phyloP scores from a whole-genome alignment of 2,797 vertebrate genomes.

The Silurus lanzhouensis region DNA sequence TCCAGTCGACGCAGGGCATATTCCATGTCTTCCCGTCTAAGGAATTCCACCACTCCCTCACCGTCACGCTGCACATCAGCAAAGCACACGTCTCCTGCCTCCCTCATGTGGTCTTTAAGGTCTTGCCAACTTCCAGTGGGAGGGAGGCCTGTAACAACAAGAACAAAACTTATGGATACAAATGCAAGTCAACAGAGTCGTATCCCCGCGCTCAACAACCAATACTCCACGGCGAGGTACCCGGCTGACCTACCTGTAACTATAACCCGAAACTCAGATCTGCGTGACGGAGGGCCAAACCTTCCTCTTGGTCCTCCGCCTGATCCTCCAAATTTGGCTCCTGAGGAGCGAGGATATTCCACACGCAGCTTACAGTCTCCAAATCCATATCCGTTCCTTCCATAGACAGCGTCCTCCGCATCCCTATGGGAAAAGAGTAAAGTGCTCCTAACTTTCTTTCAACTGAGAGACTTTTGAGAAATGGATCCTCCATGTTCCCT shows the following conservation, averaged over 20 bases:
- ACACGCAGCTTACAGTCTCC: slow-evolving; percentile 89
- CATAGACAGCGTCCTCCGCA: slow-evolving; percentile 86
- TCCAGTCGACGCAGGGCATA: slow-evolving; percentile 83
- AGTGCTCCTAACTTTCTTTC: slow-evolving; percentile 74
- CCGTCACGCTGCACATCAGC: slow-evolving; percentile 85
- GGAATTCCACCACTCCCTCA: slow-evolving; percentile 85
- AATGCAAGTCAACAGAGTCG: neutral
- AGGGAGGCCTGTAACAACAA: slow-evolving; percentile 73
- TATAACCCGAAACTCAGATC: slow-evolving; percentile 92
- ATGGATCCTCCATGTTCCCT: slow-evolving; percentile 56
- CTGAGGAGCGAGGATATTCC: slow-evolving; percentile 86
- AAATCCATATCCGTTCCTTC: slow-evolving; percentile 87
- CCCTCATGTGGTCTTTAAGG: slow-evolving; percentile 87
- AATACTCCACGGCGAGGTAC: neutral
- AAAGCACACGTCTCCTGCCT: slow-evolving; percentile 86
- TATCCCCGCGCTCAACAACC: neutral
- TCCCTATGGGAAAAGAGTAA: slow-evolving; percentile 83
- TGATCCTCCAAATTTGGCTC: slow-evolving; percentile 77
- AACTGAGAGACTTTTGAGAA: slow-evolving; percentile 57
- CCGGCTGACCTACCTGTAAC: slow-evolving; percentile 80
- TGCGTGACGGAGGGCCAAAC: slow-evolving; percentile 87
- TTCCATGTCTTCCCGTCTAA: slow-evolving; percentile 88
- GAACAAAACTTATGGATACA: neutral
- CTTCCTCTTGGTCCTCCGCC: slow-evolving; percentile 82
- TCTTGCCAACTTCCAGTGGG: slow-evolving; percentile 90